phyloP scores from a whole-genome alignment of 2,888 invertebrate species.

The Callimorpha dominula region DNA sequence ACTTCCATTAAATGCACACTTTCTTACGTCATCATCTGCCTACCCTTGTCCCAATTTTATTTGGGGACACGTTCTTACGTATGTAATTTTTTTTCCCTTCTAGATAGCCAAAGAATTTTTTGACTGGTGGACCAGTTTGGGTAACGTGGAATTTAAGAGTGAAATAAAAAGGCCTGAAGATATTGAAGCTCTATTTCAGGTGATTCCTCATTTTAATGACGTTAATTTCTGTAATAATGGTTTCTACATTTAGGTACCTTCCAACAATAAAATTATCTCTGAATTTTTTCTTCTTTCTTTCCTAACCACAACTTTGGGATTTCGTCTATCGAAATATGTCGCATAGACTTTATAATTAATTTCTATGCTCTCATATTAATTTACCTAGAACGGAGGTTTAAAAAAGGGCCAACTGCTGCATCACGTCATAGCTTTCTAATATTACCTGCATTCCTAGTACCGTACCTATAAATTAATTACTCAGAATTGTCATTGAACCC shows the following conservation, averaged over 20 bases:
- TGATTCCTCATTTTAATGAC: conserved; percentile 45
- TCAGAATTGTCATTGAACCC: too few relatives aligned
- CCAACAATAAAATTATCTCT: too few relatives aligned
- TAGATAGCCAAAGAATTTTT: conserved; percentile 86
- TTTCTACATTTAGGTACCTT: neutral
- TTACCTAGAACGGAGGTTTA: neutral
- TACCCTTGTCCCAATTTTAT: too few relatives aligned
- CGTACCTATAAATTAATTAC: neutral
- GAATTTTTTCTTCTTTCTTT: too few relatives aligned
- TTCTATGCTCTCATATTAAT: neutral
- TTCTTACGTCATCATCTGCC: too few relatives aligned
- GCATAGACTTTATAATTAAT: too few relatives aligned
- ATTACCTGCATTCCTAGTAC: neutral
- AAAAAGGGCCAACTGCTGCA: neutral
- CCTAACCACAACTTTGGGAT: too few relatives aligned
- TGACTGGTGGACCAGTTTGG: conserved; percentile 84
- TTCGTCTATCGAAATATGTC: too few relatives aligned
- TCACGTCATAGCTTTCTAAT: neutral
- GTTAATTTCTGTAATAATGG: neutral
- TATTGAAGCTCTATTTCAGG: conserved; percentile 86
- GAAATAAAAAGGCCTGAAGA: conserved; percentile 83
- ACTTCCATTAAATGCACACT: too few relatives aligned
- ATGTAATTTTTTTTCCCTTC: conserved; percentile 26
- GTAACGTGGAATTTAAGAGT: conserved; percentile 79
- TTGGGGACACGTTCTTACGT: too few relatives aligned